Base-by-base conservation (phyloP, 2,797 vertebrate species). In the Hylomyscus alleni region DNA sequence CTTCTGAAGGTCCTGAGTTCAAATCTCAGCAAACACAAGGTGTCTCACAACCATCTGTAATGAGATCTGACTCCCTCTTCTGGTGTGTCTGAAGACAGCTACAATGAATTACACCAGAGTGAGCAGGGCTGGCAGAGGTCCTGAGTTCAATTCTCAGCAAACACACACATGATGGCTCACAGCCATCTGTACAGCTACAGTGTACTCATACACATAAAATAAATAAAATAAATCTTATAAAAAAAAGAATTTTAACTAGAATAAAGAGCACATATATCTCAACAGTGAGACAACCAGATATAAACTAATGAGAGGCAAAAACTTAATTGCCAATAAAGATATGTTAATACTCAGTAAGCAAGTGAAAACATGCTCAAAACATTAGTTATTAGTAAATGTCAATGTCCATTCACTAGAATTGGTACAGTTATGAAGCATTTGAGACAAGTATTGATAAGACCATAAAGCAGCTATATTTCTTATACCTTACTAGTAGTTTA, bases 211-310 rank as follows among this genome's bases (percentile, higher is more conserved):
- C n/a, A n/a, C n/a, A n/a, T n/a, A n/a, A n/a, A n/a, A n/a, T n/a
- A n/a, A n/a, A n/a, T n/a, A n/a, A n/a, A n/a, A n/a, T n/a, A n/a
- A n/a, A n/a, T n/a, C n/a, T n/a, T n/a, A n/a, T n/a, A n/a, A n/a
- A n/a, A n/a, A 52, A 22, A 34, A 73, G 52, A 31, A 9, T 62
- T 34, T 22, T 14, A 34, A 60, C 37, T 12, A 65, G 12, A 87
- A 22, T 88, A 34, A 96, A 80, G 31, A 92, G n/a, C 13, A 75
- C 65, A 88, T 40, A 37, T 7, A 91, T 60, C 24, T 81, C 81
- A 84, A 0, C 73, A 87, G 26, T 72, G 40, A 90, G 62, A 76
- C 15, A 87, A 11, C 15, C 5, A 58, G 34, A 19, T 75, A 26
- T 80, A 92, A 44, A 75, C 44, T n/a, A n/a, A 13, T 37, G 3